These are phyloP conservation scores for Xestia rhomboidea DNA, from an alignment of 2,888 invertebrate species.

Conservation along the genomic window DNA sequence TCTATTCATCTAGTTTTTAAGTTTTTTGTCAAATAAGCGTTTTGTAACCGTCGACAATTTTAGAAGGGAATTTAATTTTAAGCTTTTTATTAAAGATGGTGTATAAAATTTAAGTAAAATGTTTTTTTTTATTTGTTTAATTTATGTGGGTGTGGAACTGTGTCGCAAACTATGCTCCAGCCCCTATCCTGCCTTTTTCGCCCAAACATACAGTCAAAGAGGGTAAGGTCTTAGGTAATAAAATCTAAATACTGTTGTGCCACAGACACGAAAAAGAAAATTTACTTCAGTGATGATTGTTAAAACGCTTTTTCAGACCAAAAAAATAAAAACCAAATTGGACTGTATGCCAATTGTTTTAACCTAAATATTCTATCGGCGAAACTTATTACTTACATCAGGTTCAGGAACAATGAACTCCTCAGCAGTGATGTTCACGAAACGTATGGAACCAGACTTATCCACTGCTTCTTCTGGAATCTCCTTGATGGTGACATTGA, in stretches of 20 bases:
- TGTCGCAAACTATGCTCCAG: too few relatives aligned
- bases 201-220: too few relatives aligned
- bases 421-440: slow-evolving; percentile 95
- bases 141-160: neutral
- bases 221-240: too few relatives aligned
- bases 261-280: neutral
- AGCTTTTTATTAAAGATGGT: neutral
- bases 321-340: neutral
- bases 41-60: slow-evolving; percentile 10
- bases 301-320: neutral
- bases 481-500: slow-evolving; percentile 96
- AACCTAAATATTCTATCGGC: slow-evolving; percentile 9
- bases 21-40: slow-evolving; percentile 18
- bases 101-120: neutral
- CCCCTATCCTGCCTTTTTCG: too few relatives aligned
- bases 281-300: neutral
- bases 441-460: slow-evolving; percentile 97
- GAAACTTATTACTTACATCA: slow-evolving; percentile 79
- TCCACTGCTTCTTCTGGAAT: slow-evolving; percentile 97
- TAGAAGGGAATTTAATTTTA: neutral
- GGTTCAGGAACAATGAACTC: slow-evolving; percentile 93
- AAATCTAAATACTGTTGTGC: too few relatives aligned
- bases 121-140: neutral
- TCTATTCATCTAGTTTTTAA: slow-evolving; percentile 36
- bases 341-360: slow-evolving; percentile 9